Percentiles rank a stretch among this genome's conserved stretches.
These are phyloP conservation scores for Oryzias curvinotus DNA, from an alignment of 2,113 vertebrate species.

Conservation along the genomic window DNA sequence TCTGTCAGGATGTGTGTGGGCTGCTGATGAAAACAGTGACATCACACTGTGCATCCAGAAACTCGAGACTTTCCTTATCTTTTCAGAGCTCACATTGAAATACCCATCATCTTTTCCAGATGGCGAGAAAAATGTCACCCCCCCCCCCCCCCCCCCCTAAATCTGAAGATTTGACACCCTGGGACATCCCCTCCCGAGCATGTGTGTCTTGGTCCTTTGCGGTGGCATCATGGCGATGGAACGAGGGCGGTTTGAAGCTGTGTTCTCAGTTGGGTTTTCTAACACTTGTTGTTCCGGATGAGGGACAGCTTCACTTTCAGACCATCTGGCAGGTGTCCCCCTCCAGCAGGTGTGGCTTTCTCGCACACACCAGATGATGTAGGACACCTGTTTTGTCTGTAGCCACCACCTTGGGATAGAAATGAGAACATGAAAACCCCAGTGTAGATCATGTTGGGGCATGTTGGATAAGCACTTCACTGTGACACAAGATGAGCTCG, in stretches of 20 bases:
- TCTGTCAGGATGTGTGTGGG: slow-evolving; percentile 48
- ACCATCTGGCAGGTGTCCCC: slow-evolving; percentile 13
- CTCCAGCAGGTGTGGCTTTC: slow-evolving; percentile 11
- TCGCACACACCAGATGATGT: slow-evolving; percentile 23
- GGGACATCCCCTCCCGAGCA: too few species aligned
- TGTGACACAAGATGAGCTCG: too few species aligned
- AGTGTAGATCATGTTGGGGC: slow-evolving; percentile 6
- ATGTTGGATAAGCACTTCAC: neutral
- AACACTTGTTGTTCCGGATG: slow-evolving; percentile 4
- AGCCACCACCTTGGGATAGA: slow-evolving; percentile 26
- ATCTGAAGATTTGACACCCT: too few species aligned
- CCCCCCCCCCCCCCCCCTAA: slow-evolving; percentile 14
- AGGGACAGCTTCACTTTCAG: slow-evolving; percentile 39
- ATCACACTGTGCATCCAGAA: slow-evolving; percentile 6
- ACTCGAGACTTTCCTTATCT: slow-evolving; percentile 18
- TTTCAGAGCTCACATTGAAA: slow-evolving; percentile 6
- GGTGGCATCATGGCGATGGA: too few species aligned
- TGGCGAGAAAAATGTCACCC: slow-evolving; percentile 11
- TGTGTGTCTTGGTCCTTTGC: too few species aligned
- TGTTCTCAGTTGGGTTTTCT: neutral
- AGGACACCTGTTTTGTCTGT: slow-evolving; percentile 53
- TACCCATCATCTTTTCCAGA: neutral
- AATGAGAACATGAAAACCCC: slow-evolving; percentile 40
- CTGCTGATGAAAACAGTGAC: slow-evolving; percentile 7
- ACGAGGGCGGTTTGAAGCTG: too few species aligned